Conservation (phyloP, 2,113 vertebrate genomes). For the Cichladusa arquata region DNA sequence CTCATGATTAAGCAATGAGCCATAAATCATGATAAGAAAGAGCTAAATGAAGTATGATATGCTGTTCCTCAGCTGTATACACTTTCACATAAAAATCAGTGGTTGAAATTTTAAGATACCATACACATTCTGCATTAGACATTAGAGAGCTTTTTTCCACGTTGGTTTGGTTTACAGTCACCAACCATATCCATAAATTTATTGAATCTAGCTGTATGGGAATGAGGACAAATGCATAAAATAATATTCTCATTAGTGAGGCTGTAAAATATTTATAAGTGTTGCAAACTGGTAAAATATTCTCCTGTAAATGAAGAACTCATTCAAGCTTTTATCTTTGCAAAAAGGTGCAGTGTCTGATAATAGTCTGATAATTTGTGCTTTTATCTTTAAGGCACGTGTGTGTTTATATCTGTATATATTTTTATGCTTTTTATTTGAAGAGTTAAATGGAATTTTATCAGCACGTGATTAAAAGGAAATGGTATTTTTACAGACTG, state of each 20-base stretch:
- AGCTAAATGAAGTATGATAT: background rate
- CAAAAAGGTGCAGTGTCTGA: background rate
- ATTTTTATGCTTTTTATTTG: background rate
- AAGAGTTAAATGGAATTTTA: background rate
- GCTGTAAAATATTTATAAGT: background rate
- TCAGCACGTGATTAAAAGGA: background rate
- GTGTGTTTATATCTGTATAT: background rate
- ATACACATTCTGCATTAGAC: background rate
- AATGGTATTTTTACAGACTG: background rate
- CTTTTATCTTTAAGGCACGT: background rate
- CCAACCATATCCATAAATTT: background rate
- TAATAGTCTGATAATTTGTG: background rate
- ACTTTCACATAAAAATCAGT: background rate
- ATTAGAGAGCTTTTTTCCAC: background rate
- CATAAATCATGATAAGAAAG: background rate
- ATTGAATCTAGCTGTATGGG: background rate
- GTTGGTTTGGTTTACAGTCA: background rate
- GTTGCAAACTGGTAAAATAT: background rate
- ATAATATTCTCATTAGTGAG: background rate
- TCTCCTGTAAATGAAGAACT: background rate
- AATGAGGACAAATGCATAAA: background rate
- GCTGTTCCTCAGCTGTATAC: background rate
- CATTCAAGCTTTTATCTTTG: background rate
- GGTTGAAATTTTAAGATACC: background rate
- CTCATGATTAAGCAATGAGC: background rate